Percentiles rank a stretch among this genome's conserved stretches.
Conservation (phyloP, 2,888 invertebrate species). For the Andricus quercusramuli region DNA sequence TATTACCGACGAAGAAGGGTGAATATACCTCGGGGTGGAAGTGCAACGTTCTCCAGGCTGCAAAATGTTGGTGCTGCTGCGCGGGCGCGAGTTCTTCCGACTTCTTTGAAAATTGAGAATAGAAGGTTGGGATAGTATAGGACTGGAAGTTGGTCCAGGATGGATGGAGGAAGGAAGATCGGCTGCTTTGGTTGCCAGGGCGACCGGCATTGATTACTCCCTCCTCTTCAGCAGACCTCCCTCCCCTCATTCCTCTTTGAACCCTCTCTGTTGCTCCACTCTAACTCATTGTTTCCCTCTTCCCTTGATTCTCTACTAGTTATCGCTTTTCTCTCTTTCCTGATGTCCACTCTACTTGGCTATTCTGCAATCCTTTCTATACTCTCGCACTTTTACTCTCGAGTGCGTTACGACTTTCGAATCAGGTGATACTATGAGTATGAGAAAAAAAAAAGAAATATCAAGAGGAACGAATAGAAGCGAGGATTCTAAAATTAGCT, state of each 20-base stretch:
- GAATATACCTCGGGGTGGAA: slow-evolving; percentile 9
- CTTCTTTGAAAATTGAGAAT: slow-evolving; percentile 36
- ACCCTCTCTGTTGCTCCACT: slow-evolving; percentile 52
- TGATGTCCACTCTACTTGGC: slow-evolving; percentile 21
- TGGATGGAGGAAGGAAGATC: slow-evolving; percentile 71
- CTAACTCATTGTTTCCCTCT: slow-evolving; percentile 54
- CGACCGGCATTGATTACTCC: slow-evolving; percentile 78
- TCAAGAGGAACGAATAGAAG: not conserved
- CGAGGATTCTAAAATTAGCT: slow-evolving; percentile 8
- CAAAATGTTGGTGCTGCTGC: slow-evolving; percentile 7
- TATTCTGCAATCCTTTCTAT: slow-evolving; percentile 6
- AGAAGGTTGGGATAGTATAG: slow-evolving; percentile 42
- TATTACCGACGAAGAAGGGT: slow-evolving; percentile 40
- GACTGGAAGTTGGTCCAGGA: slow-evolving; percentile 63
- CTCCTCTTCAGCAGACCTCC: slow-evolving; percentile 57
- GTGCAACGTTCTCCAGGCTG: slow-evolving; percentile 30
- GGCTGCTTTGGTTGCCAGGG: slow-evolving; percentile 75
- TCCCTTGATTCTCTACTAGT: slow-evolving; percentile 35
- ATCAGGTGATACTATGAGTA: slow-evolving; percentile 13
- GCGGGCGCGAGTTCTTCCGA: slow-evolving; percentile 35
- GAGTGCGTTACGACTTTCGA: not conserved
- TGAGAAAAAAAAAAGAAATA: slow-evolving; percentile 1
- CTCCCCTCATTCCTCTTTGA: slow-evolving; percentile 50
- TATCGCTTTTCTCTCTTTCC: slow-evolving; percentile 35
- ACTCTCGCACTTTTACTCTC: slow-evolving; percentile 14